Base-by-base conservation (phyloP, 1,140 invertebrate species). In the Leptinotarsa defecta region DNA sequence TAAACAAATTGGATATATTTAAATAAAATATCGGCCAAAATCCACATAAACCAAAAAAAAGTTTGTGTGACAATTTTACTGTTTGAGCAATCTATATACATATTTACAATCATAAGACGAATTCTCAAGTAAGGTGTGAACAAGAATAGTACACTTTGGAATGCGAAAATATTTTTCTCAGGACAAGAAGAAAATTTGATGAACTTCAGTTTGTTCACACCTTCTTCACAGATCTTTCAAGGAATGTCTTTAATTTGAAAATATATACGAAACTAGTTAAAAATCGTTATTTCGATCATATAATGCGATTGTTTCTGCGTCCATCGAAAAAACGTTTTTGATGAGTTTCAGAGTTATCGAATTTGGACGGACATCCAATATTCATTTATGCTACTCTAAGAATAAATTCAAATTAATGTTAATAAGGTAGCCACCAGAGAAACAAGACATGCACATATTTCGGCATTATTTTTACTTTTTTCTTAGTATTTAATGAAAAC, bases 81-180 rank as follows among this genome's bases (percentile, higher is more conserved):
- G 62, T 74, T 82, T 80, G 81, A 82, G 81, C 79, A 78, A 75
- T 76, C 74, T 81, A 81, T 82, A 19, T 82, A 82, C 81, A 82
- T 81, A 81, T 81, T 74, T 82, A 82, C 79, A 82, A 24, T 70
- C 22, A 65, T 57, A 57, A n/a, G 52, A 57, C 17, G 52, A 19
- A n/a, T 57, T 57, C 4, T 57, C 13, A 17, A 15, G n/a, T 57
- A 57, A n/a, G 52, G 52, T 57, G 52, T 57, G 52, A 19, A 19
- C 52, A 19, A 19, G n/a, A n/a, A 11, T 43, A 43, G 8, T 43
- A 43, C 34, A 43, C 2, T 43, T 43, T 43, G 34, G 34, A 43
- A 34, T 34, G 27, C 27, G 27, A 34, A 43, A 43, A 43, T 43
- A 43, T 43, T 43, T 43, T 43, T 43, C 34, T 43, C 34, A 43